Percentiles rank a stretch among this genome's conserved stretches.
phyloP scores from a whole-genome alignment of 1,140 invertebrate species.

The Sminthurides bifidus region DNA sequence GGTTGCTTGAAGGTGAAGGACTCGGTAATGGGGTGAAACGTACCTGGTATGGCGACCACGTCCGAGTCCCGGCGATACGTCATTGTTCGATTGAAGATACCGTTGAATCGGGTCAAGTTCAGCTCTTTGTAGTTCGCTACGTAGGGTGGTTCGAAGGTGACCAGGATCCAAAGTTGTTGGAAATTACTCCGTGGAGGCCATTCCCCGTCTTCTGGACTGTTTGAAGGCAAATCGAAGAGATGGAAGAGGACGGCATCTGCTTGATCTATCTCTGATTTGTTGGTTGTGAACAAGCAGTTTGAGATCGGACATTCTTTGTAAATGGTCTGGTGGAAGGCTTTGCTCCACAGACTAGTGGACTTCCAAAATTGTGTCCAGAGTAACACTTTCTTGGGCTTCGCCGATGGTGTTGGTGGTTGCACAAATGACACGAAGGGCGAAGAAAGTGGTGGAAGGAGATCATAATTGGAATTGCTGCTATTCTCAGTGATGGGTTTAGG shows the following conservation, averaged over 20 bases:
- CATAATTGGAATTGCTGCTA: too few relatives aligned
- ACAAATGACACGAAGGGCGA: too few relatives aligned
- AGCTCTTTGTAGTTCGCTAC: conserved; percentile 17
- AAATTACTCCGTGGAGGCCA: conserved; percentile 1
- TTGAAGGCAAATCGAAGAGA: conserved; percentile 20
- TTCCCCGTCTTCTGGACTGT: conserved; percentile 19
- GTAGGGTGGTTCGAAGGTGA: conserved; percentile 33
- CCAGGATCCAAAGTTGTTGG: conserved; percentile 31
- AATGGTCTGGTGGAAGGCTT: conserved; percentile 24
- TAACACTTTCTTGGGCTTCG: conserved; percentile 24
- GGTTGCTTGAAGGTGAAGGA: too few relatives aligned
- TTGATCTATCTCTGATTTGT: conserved; percentile 19
- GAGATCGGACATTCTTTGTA: conserved; percentile 23
- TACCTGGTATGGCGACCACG: conserved; percentile 37
- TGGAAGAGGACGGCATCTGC: conserved; percentile 32
- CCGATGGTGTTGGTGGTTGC: too few relatives aligned
- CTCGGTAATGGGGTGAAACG: not conserved
- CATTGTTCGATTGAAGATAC: conserved; percentile 42
- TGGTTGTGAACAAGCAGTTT: conserved; percentile 29
- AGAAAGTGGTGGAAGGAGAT: too few relatives aligned
- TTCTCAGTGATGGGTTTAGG: too few relatives aligned
- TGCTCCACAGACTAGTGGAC: conserved; percentile 25
- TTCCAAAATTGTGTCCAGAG: conserved; percentile 30
- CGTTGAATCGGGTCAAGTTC: conserved; percentile 21
- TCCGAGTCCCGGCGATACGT: conserved; percentile 38